Percentiles rank a stretch among this genome's conserved stretches.
phyloP scores from a whole-genome alignment of 2,113 vertebrate genomes.

The Eolophus roseicapilla region DNA sequence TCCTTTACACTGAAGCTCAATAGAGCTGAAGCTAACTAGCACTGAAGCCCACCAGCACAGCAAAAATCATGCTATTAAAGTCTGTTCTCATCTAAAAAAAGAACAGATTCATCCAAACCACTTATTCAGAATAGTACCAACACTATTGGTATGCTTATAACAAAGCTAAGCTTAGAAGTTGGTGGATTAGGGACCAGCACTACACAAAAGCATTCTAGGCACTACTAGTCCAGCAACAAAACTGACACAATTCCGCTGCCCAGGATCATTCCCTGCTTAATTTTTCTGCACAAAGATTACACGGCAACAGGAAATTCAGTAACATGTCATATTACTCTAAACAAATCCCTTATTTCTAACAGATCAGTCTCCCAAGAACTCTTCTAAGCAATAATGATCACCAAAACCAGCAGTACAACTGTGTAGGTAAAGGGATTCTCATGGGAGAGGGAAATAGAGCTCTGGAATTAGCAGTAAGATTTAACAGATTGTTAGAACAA shows the following conservation, averaged over 20 bases:
- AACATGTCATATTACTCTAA: neutral
- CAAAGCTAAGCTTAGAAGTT: neutral
- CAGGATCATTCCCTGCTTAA: neutral
- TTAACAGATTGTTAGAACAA: neutral
- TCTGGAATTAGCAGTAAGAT: neutral
- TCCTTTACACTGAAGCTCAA: neutral
- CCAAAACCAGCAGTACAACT: neutral
- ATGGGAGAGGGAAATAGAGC: neutral
- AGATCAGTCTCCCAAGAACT: neutral
- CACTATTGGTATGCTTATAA: neutral
- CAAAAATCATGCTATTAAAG: neutral
- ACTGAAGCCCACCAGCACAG: neutral
- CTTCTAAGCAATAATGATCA: neutral
- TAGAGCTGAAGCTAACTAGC: neutral
- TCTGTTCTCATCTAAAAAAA: neutral
- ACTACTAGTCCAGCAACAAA: neutral
- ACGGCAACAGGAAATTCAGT: neutral
- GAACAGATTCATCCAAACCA: neutral
- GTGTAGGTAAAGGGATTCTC: neutral
- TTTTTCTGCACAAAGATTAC: neutral
- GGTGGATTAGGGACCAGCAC: neutral
- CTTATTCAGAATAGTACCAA: neutral
- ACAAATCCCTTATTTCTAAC: neutral
- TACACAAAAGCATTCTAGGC: neutral
- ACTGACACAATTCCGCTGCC: neutral